Conservation (phyloP, 2,797 vertebrate species). For the Coregonus ussuriensis region DNA sequence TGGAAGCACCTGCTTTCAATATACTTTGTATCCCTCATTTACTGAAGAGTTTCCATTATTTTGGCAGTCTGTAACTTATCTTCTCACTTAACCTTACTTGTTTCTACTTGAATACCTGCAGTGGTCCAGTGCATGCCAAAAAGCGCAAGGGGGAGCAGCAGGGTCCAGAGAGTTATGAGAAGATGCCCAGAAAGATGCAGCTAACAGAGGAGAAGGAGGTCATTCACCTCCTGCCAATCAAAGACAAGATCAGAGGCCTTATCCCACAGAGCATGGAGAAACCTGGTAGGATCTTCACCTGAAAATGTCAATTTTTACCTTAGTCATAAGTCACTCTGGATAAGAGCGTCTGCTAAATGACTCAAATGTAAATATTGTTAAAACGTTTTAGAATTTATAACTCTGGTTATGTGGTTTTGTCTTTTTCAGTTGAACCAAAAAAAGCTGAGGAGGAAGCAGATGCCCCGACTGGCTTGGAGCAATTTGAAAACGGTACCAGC, state of each 20-base stretch:
- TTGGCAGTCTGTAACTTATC: not conserved
- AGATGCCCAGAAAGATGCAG: slow-evolving; percentile 83
- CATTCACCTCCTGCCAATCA: slow-evolving; percentile 94
- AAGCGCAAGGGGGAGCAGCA: slow-evolving; percentile 79
- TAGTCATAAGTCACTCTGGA: no score
- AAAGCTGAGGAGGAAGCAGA: slow-evolving; percentile 60
- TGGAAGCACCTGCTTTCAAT: no score
- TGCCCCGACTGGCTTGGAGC: slow-evolving; percentile 54
- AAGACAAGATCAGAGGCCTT: slow-evolving; percentile 84
- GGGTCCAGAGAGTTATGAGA: slow-evolving; percentile 83
- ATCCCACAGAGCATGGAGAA: slow-evolving; percentile 90
- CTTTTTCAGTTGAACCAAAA: slow-evolving; percentile 62
- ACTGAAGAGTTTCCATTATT: no score
- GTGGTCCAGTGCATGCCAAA: slow-evolving; percentile 82
- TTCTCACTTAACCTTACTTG: not conserved
- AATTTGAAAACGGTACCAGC: slow-evolving; percentile 37
- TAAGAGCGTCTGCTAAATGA: no score
- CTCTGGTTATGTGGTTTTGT: not conserved
- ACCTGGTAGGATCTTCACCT: slow-evolving; percentile 66
- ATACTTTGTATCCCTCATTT: no score
- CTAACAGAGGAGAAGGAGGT: slow-evolving; percentile 85
- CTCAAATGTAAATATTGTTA: no score
- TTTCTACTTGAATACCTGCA: slow-evolving; percentile 50
- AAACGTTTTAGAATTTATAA: not conserved
- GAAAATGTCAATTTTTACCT: no score